These are phyloP conservation scores for Myocastor coypus DNA, from an alignment of 2,113 vertebrate species.

Conservation along the genomic window DNA sequence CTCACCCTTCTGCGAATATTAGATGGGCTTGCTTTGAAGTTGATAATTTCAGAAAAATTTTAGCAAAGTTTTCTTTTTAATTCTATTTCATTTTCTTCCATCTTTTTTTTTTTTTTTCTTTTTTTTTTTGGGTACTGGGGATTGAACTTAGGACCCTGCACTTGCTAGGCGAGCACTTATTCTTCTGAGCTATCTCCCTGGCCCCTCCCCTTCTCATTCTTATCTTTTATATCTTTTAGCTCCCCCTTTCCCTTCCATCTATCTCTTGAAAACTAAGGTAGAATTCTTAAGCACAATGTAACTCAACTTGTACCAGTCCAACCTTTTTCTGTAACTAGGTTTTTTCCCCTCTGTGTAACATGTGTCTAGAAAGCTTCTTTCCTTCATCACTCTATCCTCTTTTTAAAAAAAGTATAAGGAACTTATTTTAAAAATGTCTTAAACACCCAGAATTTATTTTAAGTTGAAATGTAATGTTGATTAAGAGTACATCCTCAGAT, in stretches of 20 bases:
- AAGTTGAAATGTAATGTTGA: conserved; percentile 34
- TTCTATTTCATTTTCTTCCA: not conserved
- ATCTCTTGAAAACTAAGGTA: not conserved
- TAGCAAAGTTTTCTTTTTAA: not conserved
- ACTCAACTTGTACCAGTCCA: not conserved
- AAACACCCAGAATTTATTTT: conserved; percentile 6
- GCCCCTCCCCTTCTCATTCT: not conserved
- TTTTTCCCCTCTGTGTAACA: not conserved
- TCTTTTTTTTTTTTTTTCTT: too few relatives aligned
- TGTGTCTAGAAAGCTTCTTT: not conserved
- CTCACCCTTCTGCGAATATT: not conserved
- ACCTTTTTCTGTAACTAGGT: not conserved
- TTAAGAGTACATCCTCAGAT: not conserved
- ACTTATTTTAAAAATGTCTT: conserved; percentile 45
- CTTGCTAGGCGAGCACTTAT: too few relatives aligned
- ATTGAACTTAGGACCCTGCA: too few relatives aligned
- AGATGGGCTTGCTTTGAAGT: not conserved
- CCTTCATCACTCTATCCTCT: not conserved
- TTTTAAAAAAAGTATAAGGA: not conserved
- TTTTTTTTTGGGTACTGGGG: too few relatives aligned
- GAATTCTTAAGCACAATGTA: not conserved
- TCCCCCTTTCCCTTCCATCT: not conserved
- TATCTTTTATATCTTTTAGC: not conserved
- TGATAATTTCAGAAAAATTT: not conserved
- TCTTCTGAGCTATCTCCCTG: too few relatives aligned